These are phyloP conservation scores for Alfaro cultratus DNA, from an alignment of 2,797 vertebrate genomes.

Conservation along the genomic window DNA sequence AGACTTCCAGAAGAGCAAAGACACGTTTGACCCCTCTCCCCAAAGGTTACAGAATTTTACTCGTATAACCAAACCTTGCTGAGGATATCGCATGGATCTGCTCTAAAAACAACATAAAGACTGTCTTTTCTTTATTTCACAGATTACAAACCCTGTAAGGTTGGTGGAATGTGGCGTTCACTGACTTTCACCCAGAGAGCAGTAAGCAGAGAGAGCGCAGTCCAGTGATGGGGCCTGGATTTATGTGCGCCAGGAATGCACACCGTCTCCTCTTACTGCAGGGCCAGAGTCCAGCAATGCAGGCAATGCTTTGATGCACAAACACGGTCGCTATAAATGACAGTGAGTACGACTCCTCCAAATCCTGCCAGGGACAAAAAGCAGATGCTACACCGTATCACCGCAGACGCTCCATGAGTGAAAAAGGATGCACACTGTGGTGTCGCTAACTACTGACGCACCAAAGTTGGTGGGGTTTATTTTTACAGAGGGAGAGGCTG, in stretches of 20 bases:
- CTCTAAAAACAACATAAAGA: constrained; percentile 4
- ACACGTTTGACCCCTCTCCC: constrained; percentile 9
- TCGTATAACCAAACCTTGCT: constrained; percentile 4
- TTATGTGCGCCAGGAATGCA: constrained; percentile 36
- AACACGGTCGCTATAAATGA: constrained; percentile 55
- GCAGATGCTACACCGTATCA: constrained; percentile 15
- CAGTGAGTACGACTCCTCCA: constrained; percentile 40
- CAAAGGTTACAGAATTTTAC: constrained; percentile 5
- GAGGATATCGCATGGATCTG: background rate
- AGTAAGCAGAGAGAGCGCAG: constrained; percentile 25
- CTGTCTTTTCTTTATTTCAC: background rate
- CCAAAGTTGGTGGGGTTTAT: constrained; percentile 70
- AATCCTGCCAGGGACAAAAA: constrained; percentile 56
- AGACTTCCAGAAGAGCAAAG: constrained; percentile 5
- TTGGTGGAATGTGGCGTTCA: constrained; percentile 34
- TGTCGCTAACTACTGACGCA: constrained; percentile 20
- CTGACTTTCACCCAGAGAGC: constrained; percentile 40
- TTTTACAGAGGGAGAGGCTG: constrained; percentile 38
- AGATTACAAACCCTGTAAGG: constrained; percentile 7
- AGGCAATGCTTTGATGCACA: constrained; percentile 67
- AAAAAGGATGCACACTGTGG: constrained; percentile 50
- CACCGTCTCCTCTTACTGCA: constrained; percentile 62
- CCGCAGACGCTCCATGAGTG: constrained; percentile 55
- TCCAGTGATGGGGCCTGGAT: constrained; percentile 18
- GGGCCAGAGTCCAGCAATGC: constrained; percentile 50